Evolutionary conservation across 2,113 vertebrate species (phyloP), one percentile per base, ranked within the genome.

Genomic region (Xenopus laevis): DNA sequence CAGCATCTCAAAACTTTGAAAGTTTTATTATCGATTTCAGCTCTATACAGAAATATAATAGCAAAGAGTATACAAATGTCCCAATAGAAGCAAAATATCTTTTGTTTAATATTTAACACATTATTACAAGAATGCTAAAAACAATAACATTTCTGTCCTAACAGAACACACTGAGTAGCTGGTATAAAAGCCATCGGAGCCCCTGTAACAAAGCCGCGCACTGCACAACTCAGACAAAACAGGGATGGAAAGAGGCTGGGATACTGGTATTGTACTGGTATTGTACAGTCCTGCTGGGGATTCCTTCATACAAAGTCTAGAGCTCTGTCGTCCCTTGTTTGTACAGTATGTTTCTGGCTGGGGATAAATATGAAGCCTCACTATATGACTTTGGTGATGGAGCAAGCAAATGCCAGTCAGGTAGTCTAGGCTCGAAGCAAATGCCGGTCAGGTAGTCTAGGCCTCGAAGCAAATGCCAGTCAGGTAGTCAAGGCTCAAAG

Each of bases 11-110:
- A 76, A 78, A 77, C 77, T 79, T 84, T 72, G 66, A 74, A 76
- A 83, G 87, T 89, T 91, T 91, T 86, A 82, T 75, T 88, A 86
- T 80, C 83, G 84, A 87, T 84, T 83, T 85, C 83, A 89, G 84
- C 83, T 83, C 78, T 86, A 84, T 88, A 91, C 86, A 91, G 85
- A 88, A 90, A 86, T 91, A 92, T 87, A 93, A 92, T 79, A 83
- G 84, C 79, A 77, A 76, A 76, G 78, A 89, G 87, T 91, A 91
- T 91, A 84, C 84, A 88, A 86, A 93, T 74, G 66, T 81, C 80
- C 80, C 79, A 81, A 90, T 74, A 83, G 86, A 92, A 84, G 84
- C 78, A 80, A 93, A 91, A 88, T 88, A 93, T 88, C 66, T 85
- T 87, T 86, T 87, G 82, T 88, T 86, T 86, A 84, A 83, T 79